These are phyloP conservation scores for Corydoras maculifer DNA, from an alignment of 2,113 vertebrate genomes.

Conservation along the genomic window DNA sequence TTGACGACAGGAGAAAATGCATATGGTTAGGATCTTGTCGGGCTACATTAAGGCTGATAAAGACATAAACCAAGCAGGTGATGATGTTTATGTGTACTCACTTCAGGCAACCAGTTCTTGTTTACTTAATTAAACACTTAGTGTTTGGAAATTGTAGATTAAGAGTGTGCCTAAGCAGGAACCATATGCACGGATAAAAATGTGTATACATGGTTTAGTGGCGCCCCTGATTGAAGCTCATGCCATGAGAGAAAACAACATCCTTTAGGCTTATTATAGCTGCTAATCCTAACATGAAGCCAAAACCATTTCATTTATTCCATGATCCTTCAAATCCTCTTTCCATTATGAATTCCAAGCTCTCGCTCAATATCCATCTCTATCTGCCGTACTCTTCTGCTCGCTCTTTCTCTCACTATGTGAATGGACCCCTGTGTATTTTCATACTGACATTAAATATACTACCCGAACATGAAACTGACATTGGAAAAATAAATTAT, in stretches of 20 bases:
- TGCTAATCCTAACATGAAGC: slow-evolving; percentile 42
- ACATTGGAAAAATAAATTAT: not conserved
- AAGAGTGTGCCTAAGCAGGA: not conserved
- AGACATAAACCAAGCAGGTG: no score
- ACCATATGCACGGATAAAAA: slow-evolving; percentile 5
- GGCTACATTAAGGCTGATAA: no score
- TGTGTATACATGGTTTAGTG: slow-evolving; percentile 2
- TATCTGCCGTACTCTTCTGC: not conserved
- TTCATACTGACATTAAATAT: slow-evolving; percentile 13
- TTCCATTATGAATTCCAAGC: slow-evolving; percentile 11
- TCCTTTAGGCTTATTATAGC: slow-evolving; percentile 39
- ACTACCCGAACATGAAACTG: not conserved
- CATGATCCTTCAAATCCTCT: slow-evolving; percentile 33
- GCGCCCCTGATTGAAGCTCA: slow-evolving; percentile 13
- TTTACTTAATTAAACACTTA: not conserved
- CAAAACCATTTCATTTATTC: slow-evolving; percentile 42
- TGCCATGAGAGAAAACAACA: slow-evolving; percentile 26
- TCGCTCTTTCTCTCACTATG: not conserved
- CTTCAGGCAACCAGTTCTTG: not conserved
- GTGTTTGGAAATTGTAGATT: slow-evolving; percentile 19
- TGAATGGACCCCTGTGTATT: not conserved
- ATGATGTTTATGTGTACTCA: no score
- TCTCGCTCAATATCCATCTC: slow-evolving; percentile 3
- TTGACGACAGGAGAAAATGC: no score
- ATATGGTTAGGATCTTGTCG: no score